Conservation (phyloP, 2,888 invertebrate species). For the Augiades crinisus region DNA sequence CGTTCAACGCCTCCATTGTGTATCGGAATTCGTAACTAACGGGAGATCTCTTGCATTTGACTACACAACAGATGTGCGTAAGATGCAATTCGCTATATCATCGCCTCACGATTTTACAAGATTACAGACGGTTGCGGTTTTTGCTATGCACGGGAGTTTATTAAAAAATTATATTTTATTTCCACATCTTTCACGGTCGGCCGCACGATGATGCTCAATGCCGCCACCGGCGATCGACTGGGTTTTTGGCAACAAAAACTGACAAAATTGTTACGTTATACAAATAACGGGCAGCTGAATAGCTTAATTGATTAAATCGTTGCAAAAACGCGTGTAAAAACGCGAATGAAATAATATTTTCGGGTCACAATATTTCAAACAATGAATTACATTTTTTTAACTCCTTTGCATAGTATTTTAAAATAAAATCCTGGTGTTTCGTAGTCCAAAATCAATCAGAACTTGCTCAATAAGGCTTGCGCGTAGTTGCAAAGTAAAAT, state of each 20-base stretch:
- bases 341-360: too few relatives aligned
- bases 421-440: too few relatives aligned
- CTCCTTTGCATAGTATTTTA: too few relatives aligned
- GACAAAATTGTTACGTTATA: conserved; percentile 12
- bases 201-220: conserved; percentile 4
- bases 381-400: too few relatives aligned
- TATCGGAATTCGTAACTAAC: conserved; percentile 53
- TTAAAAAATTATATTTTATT: conserved; percentile 16
- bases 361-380: too few relatives aligned
- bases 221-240: conserved; percentile 1
- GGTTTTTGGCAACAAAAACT: conserved; percentile 5
- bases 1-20: conserved; percentile 53
- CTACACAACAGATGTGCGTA: conserved; percentile 51
- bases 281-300: conserved; percentile 1
- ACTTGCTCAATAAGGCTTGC: too few relatives aligned
- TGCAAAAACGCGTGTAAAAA: too few relatives aligned
- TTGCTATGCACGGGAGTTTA: conserved; percentile 10
- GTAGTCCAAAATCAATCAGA: too few relatives aligned
- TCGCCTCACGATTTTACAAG: conserved; percentile 29
- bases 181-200: conserved; percentile 10
- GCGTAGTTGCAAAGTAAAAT: too few relatives aligned
- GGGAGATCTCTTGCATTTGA: conserved; percentile 38
- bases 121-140: conserved; percentile 20
- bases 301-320: conserved; percentile 1
- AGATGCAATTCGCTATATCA: conserved; percentile 57